Percentiles rank a stretch among this genome's conserved stretches.
phyloP scores from a whole-genome alignment of 2,797 vertebrate genomes.

The Halcyon chelicuti region DNA sequence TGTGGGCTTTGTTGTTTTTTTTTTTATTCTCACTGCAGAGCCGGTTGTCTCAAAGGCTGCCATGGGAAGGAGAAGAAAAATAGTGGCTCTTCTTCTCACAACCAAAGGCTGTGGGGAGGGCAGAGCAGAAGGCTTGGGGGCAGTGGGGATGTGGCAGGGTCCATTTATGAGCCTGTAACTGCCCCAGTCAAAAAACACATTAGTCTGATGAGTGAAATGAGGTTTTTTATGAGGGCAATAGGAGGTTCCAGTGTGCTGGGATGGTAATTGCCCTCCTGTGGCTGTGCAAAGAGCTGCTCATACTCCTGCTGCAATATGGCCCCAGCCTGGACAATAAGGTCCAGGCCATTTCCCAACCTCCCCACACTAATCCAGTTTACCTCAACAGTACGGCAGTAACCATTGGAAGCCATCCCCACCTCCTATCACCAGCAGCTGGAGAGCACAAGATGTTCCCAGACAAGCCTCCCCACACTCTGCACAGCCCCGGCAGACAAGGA shows the following conservation, averaged over 20 bases:
- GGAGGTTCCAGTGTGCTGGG: fast-evolving
- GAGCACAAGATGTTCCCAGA: not conserved
- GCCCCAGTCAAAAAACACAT: not conserved
- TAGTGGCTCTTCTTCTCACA: not conserved
- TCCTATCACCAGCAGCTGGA: not conserved
- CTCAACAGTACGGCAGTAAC: not conserved
- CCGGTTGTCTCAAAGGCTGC: not conserved
- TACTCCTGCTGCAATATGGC: not conserved
- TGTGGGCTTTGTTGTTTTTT: not conserved
- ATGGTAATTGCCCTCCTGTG: fast-evolving
- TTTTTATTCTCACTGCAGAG: not conserved
- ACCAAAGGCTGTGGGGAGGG: not conserved
- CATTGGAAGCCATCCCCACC: not conserved
- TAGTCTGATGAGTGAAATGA: not conserved
- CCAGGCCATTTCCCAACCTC: not conserved
- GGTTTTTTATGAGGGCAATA: not conserved
- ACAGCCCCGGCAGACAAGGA: fast-evolving
- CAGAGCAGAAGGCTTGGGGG: not conserved
- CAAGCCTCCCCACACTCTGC: not conserved
- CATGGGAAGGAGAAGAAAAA: not conserved
- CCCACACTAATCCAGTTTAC: not conserved
- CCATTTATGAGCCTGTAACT: not conserved
- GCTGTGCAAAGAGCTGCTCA: fast-evolving
- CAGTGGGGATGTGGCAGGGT: fast-evolving
- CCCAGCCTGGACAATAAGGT: not conserved